Evolutionary conservation across 1,140 invertebrate species (phyloP).

Genomic region (Caenorhabditis latens): DNA sequence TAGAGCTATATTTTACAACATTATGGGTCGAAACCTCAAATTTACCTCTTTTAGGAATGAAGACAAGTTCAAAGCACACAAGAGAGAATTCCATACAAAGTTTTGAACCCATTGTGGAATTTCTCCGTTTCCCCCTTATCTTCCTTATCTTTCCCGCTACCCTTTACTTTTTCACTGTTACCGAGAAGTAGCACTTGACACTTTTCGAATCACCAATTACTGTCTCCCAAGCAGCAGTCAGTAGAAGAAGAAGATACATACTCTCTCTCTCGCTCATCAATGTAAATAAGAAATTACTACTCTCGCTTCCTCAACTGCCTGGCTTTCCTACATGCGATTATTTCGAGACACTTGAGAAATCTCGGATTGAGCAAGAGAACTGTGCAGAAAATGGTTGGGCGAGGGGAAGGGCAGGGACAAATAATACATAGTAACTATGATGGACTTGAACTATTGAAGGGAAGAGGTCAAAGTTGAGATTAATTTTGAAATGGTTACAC

Average conservation of each 20-base stretch:
- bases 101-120: too few species aligned
- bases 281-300: not conserved
- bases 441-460: not conserved
- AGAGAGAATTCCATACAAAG: too few species aligned
- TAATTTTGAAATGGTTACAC: not conserved
- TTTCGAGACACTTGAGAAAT: not conserved
- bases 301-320: too few species aligned
- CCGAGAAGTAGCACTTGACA: slow-evolving; percentile 12
- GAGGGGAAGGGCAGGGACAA: not conserved
- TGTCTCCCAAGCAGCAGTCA: not conserved
- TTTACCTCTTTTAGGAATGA: too few species aligned
- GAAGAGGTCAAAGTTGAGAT: not conserved
- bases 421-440: not conserved
- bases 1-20: too few species aligned
- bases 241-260: not conserved
- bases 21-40: too few species aligned
- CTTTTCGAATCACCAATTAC: slow-evolving; percentile 31
- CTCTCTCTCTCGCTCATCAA: not conserved
- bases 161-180: too few species aligned
- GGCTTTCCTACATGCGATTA: too few species aligned
- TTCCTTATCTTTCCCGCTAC: too few species aligned
- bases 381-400: not conserved
- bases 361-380: not conserved
- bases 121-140: too few species aligned
- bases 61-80: too few species aligned